Evolutionary conservation across 2,113 vertebrate genomes (phyloP), one percentile per base, ranked within the genome.

Genomic region (Ageneiosus marmoratus): DNA sequence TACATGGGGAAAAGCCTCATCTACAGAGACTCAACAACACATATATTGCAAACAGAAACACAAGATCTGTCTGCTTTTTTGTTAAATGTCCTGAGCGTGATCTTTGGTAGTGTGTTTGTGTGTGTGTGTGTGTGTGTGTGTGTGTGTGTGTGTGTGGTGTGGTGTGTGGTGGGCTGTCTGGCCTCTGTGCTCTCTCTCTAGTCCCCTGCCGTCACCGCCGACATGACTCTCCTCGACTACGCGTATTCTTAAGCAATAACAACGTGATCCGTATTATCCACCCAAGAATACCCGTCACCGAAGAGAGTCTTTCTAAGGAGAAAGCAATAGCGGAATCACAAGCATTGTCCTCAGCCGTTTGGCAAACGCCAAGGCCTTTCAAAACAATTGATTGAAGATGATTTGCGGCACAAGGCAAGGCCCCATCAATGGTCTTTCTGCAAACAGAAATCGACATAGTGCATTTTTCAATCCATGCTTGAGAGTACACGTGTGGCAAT

Each of bases 231-330:
- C 98, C 97, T 99, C 98, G 96, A 99, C 98, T 99, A 99, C 98
- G 97, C 97, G 97, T 99, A 99, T 99, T 99, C 98, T 99, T 99
- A 99, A 99, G 98, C 98, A 99, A 99, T 99, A 99, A 99, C 98
- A 99, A 99, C 98, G 97, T 98, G 96, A 99, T 98, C 97, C 97
- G 97, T 99, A 99, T 99, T 99, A 99, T 99, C 97, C 97, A 99
- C 98, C 98, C 97, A 99, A 99, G 98, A 99, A 99, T 99, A 99
- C 98, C 97, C 98, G 98, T 99, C 97, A 98, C 97, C 98, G 98
- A 98, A 99, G 96, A 98, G 97, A 99, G 96, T 96, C 96, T 56
- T 80, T 81, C 29, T 95, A 89, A 92, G 94, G 86, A 88, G 87
- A 84, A 81, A 85, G 88, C 78, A 87, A 89, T 80, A 82, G 86